Base-by-base conservation (phyloP, 1,140 invertebrate species). In the Drosophila kohkoa region DNA sequence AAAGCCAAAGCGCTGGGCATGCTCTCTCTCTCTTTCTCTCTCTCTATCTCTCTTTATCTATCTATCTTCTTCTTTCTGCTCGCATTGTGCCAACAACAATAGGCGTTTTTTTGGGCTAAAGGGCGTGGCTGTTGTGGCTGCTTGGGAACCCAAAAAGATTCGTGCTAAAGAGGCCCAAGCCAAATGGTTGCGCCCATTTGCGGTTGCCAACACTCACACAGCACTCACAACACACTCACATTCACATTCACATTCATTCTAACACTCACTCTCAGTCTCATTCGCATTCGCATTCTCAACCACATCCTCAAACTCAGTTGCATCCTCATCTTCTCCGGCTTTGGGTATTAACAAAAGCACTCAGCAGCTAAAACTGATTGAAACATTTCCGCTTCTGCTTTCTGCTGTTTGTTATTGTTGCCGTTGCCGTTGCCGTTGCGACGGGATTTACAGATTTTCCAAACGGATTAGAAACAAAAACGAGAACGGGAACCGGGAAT, bases 321-420 rank as follows among this genome's bases (percentile, higher is more conserved):
- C 58, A 54, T 46, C 5, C 46, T 45, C 16, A 16, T 38, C 25
- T 46, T 20, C 51, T 15, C 35, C 28, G n/a, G 11, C 41, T 11
- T 16, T 51, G 38, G 65, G 65, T 65, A 79, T 89, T 81, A 85
- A 89, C 86, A 88, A 88, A 89, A 88, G 85, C 85, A 88, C 83
- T 87, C 83, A 88, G 70, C 79, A 43, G 58, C 28, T 35, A 48
- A 71, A 75, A 80, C 60, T 78, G 83, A 88, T 88, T 80, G 81
- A 87, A 89, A 87, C 83, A 85, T 89, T 88, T 88, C 85, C 85
- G 81, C 60, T 89, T 41, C 35, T 57, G 32, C 54, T 16, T 89
- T 41, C 35, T 57, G 32, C 54, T 16, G 46, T 79, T 89, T 88
- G 83, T 88, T 88, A 88, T 88, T 88, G 63, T 89, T 88, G 64